Conservation (phyloP, 2,888 invertebrate species). For the Oscheius sp. region DNA sequence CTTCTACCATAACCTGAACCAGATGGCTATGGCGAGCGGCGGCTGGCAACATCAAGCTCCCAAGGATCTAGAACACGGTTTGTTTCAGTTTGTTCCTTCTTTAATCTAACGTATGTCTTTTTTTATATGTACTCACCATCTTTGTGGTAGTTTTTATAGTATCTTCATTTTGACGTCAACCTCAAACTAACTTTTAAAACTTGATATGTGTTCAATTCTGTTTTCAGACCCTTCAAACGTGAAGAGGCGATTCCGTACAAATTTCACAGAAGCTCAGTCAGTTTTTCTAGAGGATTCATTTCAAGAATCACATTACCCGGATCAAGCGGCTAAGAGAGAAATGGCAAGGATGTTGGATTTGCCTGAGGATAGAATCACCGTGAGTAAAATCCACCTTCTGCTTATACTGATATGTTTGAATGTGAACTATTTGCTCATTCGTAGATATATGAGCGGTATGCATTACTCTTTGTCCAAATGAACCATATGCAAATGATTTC, state of each 20-base stretch:
- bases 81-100: not conserved
- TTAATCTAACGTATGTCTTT: not conserved
- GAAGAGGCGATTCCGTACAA: constrained; percentile 63
- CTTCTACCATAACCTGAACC: constrained; percentile 37
- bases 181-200: too few relatives aligned
- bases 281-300: constrained; percentile 63
- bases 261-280: constrained; percentile 67
- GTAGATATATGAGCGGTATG: too few relatives aligned
- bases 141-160: not conserved
- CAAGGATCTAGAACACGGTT: constrained; percentile 31
- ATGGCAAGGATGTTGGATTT: constrained; percentile 60
- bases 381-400: constrained; percentile 39
- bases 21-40: constrained; percentile 33
- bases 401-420: too few relatives aligned
- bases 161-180: not conserved
- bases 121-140: not conserved
- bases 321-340: constrained; percentile 60
- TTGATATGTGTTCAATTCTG: too few relatives aligned
- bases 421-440: too few relatives aligned
- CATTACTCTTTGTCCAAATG: too few relatives aligned
- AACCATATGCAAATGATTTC: not conserved
- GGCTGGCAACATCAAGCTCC: constrained; percentile 35
- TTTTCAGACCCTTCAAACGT: constrained; percentile 29
- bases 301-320: constrained; percentile 66
- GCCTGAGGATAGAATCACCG: constrained; percentile 68